These are phyloP conservation scores for Potamilus streckersoni DNA, from an alignment of 1,140 invertebrate species.

Conservation along the genomic window DNA sequence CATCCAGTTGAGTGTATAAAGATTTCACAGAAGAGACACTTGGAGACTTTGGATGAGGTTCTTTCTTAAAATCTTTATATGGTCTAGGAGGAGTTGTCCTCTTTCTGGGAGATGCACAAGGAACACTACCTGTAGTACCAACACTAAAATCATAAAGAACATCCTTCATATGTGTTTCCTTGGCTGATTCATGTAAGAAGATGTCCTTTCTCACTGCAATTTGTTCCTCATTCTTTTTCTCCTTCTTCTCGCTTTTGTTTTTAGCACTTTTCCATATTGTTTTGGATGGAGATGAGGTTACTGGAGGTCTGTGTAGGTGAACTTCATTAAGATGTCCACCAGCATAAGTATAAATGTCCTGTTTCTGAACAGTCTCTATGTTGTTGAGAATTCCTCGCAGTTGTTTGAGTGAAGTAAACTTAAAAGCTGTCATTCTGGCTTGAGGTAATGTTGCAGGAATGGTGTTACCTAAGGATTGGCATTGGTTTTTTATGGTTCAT, in stretches of 20 bases:
- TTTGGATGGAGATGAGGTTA: slow-evolving; percentile 31
- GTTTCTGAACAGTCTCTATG: slow-evolving; percentile 55
- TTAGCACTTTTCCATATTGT: slow-evolving; percentile 33
- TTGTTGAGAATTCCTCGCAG: slow-evolving; percentile 53
- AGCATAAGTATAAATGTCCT: slow-evolving; percentile 55
- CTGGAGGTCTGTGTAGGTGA: slow-evolving; percentile 45
- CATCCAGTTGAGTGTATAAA: slow-evolving; percentile 38
- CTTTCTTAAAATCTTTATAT: slow-evolving; percentile 24
- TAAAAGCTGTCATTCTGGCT: slow-evolving; percentile 48
- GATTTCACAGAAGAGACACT: slow-evolving; percentile 37
- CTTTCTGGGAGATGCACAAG: slow-evolving; percentile 19
- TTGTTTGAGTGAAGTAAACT: slow-evolving; percentile 53
- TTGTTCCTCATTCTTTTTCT: slow-evolving; percentile 28
- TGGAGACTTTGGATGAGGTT: slow-evolving; percentile 18
- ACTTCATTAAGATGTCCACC: slow-evolving; percentile 61
- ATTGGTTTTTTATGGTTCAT: no score
- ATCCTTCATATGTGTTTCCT: slow-evolving; percentile 41
- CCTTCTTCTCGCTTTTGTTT: slow-evolving; percentile 16
- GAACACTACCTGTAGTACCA: slow-evolving; percentile 55
- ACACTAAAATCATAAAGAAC: slow-evolving; percentile 56
- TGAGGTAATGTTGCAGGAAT: neutral
- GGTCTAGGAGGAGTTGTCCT: slow-evolving; percentile 9
- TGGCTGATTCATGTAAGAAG: slow-evolving; percentile 4
- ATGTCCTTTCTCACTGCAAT: slow-evolving; percentile 1
- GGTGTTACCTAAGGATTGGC: no score